phyloP scores from a whole-genome alignment of 2,797 vertebrate genomes.

The Hozukius guyotensis region DNA sequence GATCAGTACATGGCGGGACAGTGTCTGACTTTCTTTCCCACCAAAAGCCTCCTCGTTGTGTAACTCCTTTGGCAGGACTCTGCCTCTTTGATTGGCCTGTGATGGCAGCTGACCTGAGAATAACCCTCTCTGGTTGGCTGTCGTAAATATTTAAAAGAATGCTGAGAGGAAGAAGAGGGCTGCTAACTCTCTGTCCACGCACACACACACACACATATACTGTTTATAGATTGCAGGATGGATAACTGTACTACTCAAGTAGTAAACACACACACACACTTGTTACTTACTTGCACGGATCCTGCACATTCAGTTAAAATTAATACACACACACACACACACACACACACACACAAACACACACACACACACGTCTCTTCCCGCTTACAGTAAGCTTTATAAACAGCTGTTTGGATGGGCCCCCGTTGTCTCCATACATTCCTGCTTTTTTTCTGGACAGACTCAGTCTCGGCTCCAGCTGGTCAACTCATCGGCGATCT shows the following conservation, averaged over 20 bases:
- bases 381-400: slow-evolving; percentile 9
- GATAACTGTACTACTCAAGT: not conserved
- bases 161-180: not conserved
- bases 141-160: slow-evolving; percentile 20
- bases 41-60: not conserved
- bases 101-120: slow-evolving; percentile 11
- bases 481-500: not conserved
- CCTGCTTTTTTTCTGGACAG: not conserved
- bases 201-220: not conserved
- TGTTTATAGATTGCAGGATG: not conserved
- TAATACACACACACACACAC: not conserved
- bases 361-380: slow-evolving; percentile 1
- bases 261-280: not conserved
- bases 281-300: not conserved
- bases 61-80: not conserved
- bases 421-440: slow-evolving; percentile 27
- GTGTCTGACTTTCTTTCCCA: not conserved
- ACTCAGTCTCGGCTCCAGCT: slow-evolving; percentile 2
- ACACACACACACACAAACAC: not conserved
- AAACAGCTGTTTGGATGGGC: slow-evolving; percentile 36
- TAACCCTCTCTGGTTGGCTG: not conserved
- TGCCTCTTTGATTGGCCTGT: not conserved
- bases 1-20: not conserved
- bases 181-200: not conserved
- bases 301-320: not conserved